Base-by-base conservation (phyloP, 2,113 vertebrate species). In the Hucho hucho region DNA sequence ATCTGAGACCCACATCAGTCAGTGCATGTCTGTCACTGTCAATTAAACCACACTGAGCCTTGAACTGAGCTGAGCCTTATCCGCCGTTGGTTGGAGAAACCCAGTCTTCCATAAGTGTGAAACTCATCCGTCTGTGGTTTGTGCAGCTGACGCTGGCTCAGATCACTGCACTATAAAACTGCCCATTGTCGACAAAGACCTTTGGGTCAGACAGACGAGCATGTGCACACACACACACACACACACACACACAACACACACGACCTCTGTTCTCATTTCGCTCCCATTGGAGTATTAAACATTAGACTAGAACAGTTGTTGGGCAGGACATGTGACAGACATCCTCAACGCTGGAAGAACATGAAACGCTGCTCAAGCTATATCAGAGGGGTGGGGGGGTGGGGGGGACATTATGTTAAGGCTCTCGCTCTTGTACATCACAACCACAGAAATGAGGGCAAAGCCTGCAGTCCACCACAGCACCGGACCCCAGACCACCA, bases 261-360 rank as follows among this genome's bases (percentile, higher is more conserved):
- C 76, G 0, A 4, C 14, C 13, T 16, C 64, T 65, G 12, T 16
- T 82, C 79, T 47, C 82, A 69, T 43, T 49, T 75, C 70, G 61
- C 58, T 77, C 73, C 73, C 75, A 71, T 84, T 78, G 79, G 70
- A 68, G 81, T 80, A 81, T 87, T 74, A 81, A 86, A 78, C 75
- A 43, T 43, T 43, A 84, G 76, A 59, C 66, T 69, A 4, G 69
- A 82, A 9, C 85, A 87, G 87, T 83, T 88, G 89, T 84, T 70
- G 74, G 69, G 74, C 72, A 37, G 81, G 46, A 75, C 72, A 75
- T 82, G 86, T 84, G 87, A 88, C 63, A 14, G 28, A 66, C 82
- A 86, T 87, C 85, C 86, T 83, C 78, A 84, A 26, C 28, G 73
- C 26, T 78, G 84, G 80, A 87, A 79, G 76, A 77, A 86, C 80